Evolutionary conservation across 2,888 invertebrate genomes (phyloP), one percentile per base, ranked within the genome.

Genomic region (Rhagonycha fulva): DNA sequence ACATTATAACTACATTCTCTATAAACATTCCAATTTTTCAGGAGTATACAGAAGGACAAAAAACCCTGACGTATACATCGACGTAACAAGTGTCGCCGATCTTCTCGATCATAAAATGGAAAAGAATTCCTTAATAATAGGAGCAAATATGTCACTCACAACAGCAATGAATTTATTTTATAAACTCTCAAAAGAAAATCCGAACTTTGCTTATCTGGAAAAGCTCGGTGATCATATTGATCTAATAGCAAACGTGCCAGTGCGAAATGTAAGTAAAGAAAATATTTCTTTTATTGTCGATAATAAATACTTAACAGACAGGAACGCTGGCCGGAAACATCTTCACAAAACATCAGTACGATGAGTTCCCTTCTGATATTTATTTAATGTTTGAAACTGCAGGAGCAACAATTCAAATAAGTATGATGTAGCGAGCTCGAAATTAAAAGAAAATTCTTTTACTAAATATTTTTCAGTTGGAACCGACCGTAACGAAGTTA

Each of bases 311-410:
- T 62, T 14, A 78, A 32, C 83, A 92, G 92, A 88, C 91, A 78
- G 94, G 93, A 26, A 92, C 92, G 0, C 87, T 95, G 76, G 94
- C 93, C 73, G 95, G 95, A 11, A 95, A 95, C 83, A 83, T 93
- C 70, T 90, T 90, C 86, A 88, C 94, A 82, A 95, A 95, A 84
- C 91, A 94, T 82, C 84, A 87, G 14, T 90, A 94, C 82, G 88
- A 87, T 0, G 92, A 93, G 60, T 95, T 95, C 83, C 93, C 92
- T 0, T 95, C 95, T 0, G 95, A 95, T 84, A 83, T 95, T 12
- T 94, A 92, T 82, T 83, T 94, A 3, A 87, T 93, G 10, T 82
- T 94, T 12, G 91, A 90, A 85, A 91, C 92, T 1, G 90, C 91
- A 11, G 90, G 90, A 61, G 92, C 92, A 0, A 85, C 87, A 30